Conservation (phyloP, 2,888 invertebrate genomes). For the Microplitis deprimator region DNA sequence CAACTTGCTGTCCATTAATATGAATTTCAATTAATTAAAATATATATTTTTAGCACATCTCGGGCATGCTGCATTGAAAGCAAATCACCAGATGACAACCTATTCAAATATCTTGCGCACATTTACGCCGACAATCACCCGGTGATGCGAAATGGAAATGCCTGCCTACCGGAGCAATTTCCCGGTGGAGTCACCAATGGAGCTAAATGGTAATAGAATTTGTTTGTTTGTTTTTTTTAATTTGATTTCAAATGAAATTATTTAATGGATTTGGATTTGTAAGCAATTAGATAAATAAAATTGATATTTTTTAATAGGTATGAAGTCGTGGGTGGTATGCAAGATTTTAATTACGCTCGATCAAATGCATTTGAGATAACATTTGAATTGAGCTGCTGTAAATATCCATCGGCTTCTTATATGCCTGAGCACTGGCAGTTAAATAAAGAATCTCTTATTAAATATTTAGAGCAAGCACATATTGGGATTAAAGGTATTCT, state of each 20-base stretch:
- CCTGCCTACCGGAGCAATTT: constrained; percentile 83
- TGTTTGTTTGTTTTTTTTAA: neutral
- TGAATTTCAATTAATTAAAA: constrained; percentile 18
- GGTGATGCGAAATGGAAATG: constrained; percentile 82
- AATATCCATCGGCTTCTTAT: constrained; percentile 84
- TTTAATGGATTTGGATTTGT: neutral
- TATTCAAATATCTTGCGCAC: constrained; percentile 85
- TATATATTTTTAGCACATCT: neutral
- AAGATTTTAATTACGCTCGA: constrained; percentile 96
- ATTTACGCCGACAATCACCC: constrained; percentile 83
- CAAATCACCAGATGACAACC: constrained; percentile 84
- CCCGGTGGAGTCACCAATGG: constrained; percentile 90
- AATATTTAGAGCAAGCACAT: constrained; percentile 87
- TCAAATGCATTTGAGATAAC: constrained; percentile 98
- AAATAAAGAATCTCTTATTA: constrained; percentile 88
- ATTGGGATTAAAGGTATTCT: constrained; percentile 78
- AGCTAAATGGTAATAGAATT: constrained; percentile 86
- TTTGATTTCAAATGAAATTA: neutral
- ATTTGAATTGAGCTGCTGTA: constrained; percentile 96
- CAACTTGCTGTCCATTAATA: neutral
- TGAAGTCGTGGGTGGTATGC: constrained; percentile 88
- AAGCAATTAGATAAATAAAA: constrained; percentile 20
- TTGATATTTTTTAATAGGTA: constrained; percentile 62
- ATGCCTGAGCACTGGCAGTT: constrained; percentile 86
- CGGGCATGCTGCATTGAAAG: constrained; percentile 80